phyloP scores from a whole-genome alignment of 2,888 invertebrate genomes.

The Nemotelus nigrinus region DNA sequence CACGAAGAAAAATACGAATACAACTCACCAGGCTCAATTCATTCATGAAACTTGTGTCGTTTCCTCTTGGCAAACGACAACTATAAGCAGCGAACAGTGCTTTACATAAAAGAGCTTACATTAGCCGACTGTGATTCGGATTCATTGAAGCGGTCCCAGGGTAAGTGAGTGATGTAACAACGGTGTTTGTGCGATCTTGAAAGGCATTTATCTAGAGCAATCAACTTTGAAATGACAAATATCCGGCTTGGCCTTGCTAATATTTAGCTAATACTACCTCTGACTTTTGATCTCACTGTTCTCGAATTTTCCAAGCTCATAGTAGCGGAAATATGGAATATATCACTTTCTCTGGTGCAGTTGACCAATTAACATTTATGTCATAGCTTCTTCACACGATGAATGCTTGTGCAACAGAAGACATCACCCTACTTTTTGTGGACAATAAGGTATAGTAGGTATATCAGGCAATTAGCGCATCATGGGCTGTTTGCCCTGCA shows the following conservation, averaged over 20 bases:
- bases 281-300: not conserved
- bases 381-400: not conserved
- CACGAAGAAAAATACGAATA: too few relatives aligned
- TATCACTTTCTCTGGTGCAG: conserved; percentile 21
- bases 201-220: not conserved
- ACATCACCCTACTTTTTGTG: too few relatives aligned
- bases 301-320: not conserved
- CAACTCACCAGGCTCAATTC: too few relatives aligned
- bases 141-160: not conserved
- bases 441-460: not conserved
- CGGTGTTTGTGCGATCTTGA: not conserved
- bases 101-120: too few relatives aligned
- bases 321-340: conserved; percentile 2
- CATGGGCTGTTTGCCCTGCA: not conserved
- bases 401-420: too few relatives aligned
- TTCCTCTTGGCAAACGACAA: too few relatives aligned
- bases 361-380: conserved; percentile 30
- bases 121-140: too few relatives aligned
- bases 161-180: not conserved
- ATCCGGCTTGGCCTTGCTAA: not conserved
- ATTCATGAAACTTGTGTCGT: too few relatives aligned
- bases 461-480: conserved; percentile 20
- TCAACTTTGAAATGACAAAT: too few relatives aligned
- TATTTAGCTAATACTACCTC: not conserved
- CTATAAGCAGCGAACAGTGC: too few relatives aligned